These are phyloP conservation scores for Eolophus roseicapilla DNA, from an alignment of 2,113 vertebrate species.

Conservation along the genomic window DNA sequence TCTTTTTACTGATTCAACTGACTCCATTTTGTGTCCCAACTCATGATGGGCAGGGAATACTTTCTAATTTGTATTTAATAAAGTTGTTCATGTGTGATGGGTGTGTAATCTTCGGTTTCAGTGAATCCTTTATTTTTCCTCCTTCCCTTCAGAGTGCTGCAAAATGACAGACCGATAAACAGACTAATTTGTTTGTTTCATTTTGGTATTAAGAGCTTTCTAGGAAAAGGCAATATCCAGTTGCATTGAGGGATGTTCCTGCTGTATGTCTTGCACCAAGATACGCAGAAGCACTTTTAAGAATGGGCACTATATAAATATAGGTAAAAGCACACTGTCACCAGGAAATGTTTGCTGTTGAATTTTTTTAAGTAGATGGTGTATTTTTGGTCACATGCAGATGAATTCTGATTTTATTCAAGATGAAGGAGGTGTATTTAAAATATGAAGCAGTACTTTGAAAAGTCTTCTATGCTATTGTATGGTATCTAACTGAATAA, in stretches of 20 bases:
- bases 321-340: background rate
- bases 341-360: background rate
- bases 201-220: background rate
- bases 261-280: background rate
- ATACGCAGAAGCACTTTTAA: background rate
- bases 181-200: background rate
- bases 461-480: background rate
- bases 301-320: background rate
- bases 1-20: background rate
- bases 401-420: background rate
- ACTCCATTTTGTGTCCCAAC: background rate
- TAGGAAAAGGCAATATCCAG: background rate
- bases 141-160: background rate
- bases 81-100: background rate
- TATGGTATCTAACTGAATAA: background rate
- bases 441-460: background rate
- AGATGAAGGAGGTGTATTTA: background rate
- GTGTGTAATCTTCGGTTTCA: background rate
- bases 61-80: background rate
- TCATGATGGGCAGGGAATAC: background rate
- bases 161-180: background rate
- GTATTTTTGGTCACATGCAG: background rate
- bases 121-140: background rate
- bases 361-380: background rate
- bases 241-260: background rate